A percentile compares a stretch with the other conserved stretches of the same genome.
phyloP scores from a whole-genome alignment of 1,140 invertebrate genomes.

The Panulirus ornatus region DNA sequence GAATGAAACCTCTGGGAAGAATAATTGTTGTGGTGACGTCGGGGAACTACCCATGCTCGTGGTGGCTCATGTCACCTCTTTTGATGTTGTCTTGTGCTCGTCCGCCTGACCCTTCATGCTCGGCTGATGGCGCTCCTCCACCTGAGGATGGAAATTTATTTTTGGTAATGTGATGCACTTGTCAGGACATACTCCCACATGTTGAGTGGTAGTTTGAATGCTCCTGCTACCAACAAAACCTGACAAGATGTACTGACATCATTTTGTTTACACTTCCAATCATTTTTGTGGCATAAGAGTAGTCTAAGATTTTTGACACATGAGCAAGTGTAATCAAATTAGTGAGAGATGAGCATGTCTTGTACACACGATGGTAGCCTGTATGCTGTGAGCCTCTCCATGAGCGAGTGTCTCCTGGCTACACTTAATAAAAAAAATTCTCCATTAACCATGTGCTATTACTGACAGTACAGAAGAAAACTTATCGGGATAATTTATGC shows the following conservation, averaged over 20 bases:
- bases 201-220: background rate
- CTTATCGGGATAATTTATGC: background rate
- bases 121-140: background rate
- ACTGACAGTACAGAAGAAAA: background rate
- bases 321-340: background rate
- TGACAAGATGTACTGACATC: background rate
- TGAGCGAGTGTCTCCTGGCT: constrained; percentile 5
- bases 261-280: background rate
- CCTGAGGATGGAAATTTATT: background rate
- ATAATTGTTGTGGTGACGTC: background rate
- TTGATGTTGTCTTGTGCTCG: constrained; percentile 35
- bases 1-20: background rate
- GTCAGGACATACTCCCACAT: background rate
- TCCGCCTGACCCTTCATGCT: background rate
- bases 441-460: background rate
- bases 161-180: background rate
- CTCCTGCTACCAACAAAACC: background rate
- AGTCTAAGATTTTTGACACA: no score
- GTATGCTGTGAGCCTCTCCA: background rate
- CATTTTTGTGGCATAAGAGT: no score
- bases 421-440: constrained; percentile 2
- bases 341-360: background rate
- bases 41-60: background rate
- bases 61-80: background rate
- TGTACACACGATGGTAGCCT: background rate